Base-by-base conservation (phyloP, 1,140 invertebrate genomes). In the Drosophila bocqueti region DNA sequence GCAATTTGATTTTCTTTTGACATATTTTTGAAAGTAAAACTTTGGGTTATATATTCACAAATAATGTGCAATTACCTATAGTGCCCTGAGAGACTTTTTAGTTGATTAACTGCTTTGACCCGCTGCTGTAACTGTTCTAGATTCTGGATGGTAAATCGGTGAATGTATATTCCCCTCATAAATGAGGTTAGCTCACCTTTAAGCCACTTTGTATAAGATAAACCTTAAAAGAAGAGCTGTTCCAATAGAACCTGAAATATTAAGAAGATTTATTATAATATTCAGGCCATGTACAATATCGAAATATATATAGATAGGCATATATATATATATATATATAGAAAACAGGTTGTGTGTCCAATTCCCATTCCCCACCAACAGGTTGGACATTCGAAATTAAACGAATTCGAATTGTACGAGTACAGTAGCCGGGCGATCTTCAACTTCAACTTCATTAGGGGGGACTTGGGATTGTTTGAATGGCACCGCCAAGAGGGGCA, bases 401-500 rank as follows among this genome's bases (percentile, higher is more conserved):
- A 55, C 63, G 34, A 77, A 92, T 92, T 92, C 71, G 34, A 86
- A 92, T 91, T 62, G 54, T 57, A 40, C 36, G 55, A 42, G 36
- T 40, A 26, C 55, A 91, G 91, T 92, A 92, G 91, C 91, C 49
- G 64, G 77, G 62, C 84, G 76, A 91, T 92, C 91, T 92, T 92
- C 91, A 92, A 91, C 91, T 92, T 92, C 91, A 92, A 91, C 91
- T 92, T 92, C 91, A 92, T 92, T 92, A 92, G 91, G 90, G 87
- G 81, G 79, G 87, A 91, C 91, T 84, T 73, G 79, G 91, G 84
- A 91, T 91, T 92, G 76, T 90, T 91, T 85, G 85, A 91, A 90
- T 90, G 85, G 81, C 85, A 90, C 85, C 75, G 86, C 83, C 77
- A 73, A 73, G 55, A 74, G 72, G 55, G 57, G 79, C 69, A 77